A percentile compares a stretch with the other conserved stretches of the same genome.
These are phyloP conservation scores for Melopsittacus undulatus DNA, from an alignment of 2,797 vertebrate species.

Conservation along the genomic window DNA sequence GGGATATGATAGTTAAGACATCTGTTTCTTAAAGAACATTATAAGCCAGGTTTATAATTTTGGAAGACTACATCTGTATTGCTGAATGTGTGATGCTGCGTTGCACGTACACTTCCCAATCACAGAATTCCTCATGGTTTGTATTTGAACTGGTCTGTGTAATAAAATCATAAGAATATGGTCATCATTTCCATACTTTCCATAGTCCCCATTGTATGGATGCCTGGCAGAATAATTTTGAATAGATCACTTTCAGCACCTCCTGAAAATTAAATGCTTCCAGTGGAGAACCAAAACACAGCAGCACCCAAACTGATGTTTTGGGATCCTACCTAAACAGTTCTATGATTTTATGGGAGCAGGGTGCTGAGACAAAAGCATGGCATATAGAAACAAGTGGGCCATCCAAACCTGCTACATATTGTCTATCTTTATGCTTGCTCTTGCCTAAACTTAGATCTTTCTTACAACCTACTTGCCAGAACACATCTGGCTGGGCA, in stretches of 20 bases:
- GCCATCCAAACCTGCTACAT: neutral
- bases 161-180: neutral
- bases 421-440: neutral
- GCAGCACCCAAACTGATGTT: neutral
- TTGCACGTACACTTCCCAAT: accelerated
- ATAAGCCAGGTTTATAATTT: neutral
- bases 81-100: neutral
- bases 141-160: neutral
- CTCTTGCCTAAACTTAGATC: neutral
- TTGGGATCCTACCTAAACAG: neutral
- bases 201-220: neutral
- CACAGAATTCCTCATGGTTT: accelerated
- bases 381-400: neutral
- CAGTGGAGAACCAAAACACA: neutral
- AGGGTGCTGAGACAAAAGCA: neutral
- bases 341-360: neutral
- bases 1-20: neutral
- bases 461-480: neutral
- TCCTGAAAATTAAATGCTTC: neutral
- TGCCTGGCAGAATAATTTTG: neutral
- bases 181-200: neutral
- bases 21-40: neutral
- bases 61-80: neutral
- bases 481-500: neutral
- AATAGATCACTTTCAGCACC: neutral